phyloP scores from a whole-genome alignment of 2,888 invertebrate genomes.

The Gandaritis pyraliata region DNA sequence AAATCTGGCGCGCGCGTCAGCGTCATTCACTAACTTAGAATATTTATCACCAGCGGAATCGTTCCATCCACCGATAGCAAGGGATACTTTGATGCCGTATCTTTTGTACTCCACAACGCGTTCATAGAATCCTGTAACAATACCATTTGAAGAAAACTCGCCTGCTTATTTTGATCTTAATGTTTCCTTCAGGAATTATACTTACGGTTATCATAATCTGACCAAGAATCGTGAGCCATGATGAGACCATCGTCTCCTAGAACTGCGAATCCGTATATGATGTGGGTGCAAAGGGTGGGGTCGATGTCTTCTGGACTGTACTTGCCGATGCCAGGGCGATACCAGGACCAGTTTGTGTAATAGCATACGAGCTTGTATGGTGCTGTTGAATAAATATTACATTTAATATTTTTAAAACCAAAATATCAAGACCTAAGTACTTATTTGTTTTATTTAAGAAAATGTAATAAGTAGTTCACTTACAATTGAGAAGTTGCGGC shows the following conservation, averaged over 20 bases:
- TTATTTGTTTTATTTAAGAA: too few species aligned
- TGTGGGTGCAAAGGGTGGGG: conserved; percentile 94
- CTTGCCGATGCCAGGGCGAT: conserved; percentile 91
- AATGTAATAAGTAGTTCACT: conserved; percentile 21
- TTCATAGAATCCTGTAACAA: conserved; percentile 90
- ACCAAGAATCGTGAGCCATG: conserved; percentile 95
- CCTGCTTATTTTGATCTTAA: neutral
- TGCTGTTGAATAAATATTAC: conserved; percentile 74
- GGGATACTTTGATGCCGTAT: conserved; percentile 91
- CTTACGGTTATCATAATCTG: conserved; percentile 94
- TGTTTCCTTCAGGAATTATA: conserved; percentile 14
- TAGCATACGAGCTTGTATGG: conserved; percentile 94
- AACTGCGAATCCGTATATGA: conserved; percentile 97
- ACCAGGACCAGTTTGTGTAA: conserved; percentile 98
- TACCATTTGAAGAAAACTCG: neutral
- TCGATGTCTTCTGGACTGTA: conserved; percentile 94
- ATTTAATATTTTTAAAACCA: neutral
- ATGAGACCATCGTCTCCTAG: conserved; percentile 91
- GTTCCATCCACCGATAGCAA: conserved; percentile 98
- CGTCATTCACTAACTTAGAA: conserved; percentile 91
- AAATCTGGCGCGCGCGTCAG: conserved; percentile 89
- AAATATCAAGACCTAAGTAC: too few species aligned
- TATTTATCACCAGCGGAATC: conserved; percentile 96
- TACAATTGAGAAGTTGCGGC: conserved; percentile 69
- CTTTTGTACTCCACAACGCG: conserved; percentile 91